Conservation (phyloP, 2,113 vertebrate genomes). For the Catharus minimus region DNA sequence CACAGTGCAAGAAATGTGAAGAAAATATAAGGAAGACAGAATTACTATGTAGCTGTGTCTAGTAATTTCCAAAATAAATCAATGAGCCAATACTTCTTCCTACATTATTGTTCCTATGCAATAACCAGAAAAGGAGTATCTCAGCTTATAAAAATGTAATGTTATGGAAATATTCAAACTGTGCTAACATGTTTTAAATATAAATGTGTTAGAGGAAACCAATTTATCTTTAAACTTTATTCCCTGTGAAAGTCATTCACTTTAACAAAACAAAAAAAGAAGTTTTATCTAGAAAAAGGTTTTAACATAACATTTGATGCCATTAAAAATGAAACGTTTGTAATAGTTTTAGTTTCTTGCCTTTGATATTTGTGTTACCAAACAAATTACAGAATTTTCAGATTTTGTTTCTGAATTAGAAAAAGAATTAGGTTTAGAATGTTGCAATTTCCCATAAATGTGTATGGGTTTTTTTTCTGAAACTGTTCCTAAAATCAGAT, state of each 20-base stretch:
- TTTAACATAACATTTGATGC: not conserved
- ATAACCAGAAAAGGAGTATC: not conserved
- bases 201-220: not conserved
- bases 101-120: not conserved
- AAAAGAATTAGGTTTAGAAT: not conserved
- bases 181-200: not conserved
- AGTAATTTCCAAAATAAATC: not conserved
- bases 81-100: not conserved
- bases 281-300: not conserved
- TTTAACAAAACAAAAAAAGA: not conserved
- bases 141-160: not conserved
- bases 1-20: not conserved
- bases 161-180: not conserved
- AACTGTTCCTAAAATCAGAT: not conserved
- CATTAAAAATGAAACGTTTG: not conserved
- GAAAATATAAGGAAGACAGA: not conserved
- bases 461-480: not conserved
- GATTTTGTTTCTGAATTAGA: not conserved
- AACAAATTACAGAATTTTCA: not conserved
- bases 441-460: not conserved
- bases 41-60: not conserved
- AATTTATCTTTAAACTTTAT: not conserved
- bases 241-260: not conserved
- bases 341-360: not conserved
- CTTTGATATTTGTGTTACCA: not conserved